A percentile compares a stretch with the other conserved stretches of the same genome.
Evolutionary conservation across 2,888 invertebrate genomes (phyloP).

Genomic region (Ametastegia equiseti): DNA sequence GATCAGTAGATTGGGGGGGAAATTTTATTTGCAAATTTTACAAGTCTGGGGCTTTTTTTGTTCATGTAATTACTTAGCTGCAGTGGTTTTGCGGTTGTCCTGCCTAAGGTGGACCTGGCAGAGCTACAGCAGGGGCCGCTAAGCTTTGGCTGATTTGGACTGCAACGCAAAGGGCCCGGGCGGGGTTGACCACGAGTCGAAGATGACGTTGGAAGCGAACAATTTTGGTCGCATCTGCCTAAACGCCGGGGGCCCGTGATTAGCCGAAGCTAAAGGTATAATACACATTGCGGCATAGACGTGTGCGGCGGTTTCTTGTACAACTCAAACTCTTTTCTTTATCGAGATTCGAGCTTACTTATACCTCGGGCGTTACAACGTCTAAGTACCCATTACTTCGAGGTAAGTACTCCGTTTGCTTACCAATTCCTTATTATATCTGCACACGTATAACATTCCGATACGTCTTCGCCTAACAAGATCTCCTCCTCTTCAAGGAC

Average conservation of each 20-base stretch:
- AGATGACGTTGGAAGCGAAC: slow-evolving; percentile 41
- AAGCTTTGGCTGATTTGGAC: background rate
- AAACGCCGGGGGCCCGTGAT: slow-evolving; percentile 67
- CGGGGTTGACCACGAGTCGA: slow-evolving; percentile 33
- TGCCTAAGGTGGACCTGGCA: slow-evolving; percentile 17
- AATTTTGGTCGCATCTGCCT: slow-evolving; percentile 69
- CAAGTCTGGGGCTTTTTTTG: background rate
- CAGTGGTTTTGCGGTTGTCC: background rate
- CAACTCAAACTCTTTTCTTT: background rate
- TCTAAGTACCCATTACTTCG: slow-evolving; percentile 37
- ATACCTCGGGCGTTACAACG: slow-evolving; percentile 34
- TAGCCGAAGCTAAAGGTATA: slow-evolving; percentile 51
- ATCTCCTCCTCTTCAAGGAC: background rate
- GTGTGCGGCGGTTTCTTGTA: background rate
- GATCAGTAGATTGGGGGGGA: background rate
- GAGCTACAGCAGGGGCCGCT: background rate
- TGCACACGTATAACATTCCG: background rate
- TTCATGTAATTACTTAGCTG: slow-evolving; percentile 7
- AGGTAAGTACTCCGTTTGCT: slow-evolving; percentile 24
- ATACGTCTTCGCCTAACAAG: slow-evolving; percentile 31
- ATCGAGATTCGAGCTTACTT: background rate
- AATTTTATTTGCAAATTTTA: slow-evolving; percentile 16
- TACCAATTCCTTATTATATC: slow-evolving; percentile 11
- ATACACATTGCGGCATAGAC: slow-evolving; percentile 26
- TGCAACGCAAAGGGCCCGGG: too few relatives aligned